Evolutionary conservation across 2,113 vertebrate genomes (phyloP).

Genomic region (Pelecanoides urinatrix): DNA sequence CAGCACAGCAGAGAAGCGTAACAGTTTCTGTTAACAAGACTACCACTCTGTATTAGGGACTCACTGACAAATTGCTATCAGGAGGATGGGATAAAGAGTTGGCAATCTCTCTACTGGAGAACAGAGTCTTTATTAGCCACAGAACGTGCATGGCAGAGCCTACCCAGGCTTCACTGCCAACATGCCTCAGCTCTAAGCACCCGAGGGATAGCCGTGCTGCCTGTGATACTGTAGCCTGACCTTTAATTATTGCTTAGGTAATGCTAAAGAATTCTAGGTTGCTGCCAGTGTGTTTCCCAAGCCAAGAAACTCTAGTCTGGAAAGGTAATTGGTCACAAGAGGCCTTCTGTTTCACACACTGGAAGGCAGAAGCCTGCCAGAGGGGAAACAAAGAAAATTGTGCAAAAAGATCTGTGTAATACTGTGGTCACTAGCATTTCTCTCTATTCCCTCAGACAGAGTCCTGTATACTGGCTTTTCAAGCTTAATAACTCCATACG

Average conservation of each 20-base stretch:
- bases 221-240: slow-evolving; percentile 20
- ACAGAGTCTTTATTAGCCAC: neutral
- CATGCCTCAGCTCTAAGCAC: neutral
- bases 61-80: slow-evolving; percentile 5
- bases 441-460: neutral
- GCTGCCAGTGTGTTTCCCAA: slow-evolving; percentile 31
- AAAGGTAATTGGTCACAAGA: slow-evolving; percentile 56
- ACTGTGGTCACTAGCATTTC: neutral
- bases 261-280: slow-evolving; percentile 41
- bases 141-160: neutral
- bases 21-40: neutral
- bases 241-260: slow-evolving; percentile 54
- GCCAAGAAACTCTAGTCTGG: slow-evolving; percentile 48
- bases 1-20: neutral
- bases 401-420: slow-evolving; percentile 19
- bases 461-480: neutral
- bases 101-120: neutral
- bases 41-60: neutral
- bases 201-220: neutral
- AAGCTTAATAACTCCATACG: neutral
- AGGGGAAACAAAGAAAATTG: slow-evolving; percentile 52
- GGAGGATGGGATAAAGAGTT: neutral
- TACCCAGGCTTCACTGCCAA: neutral
- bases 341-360: slow-evolving; percentile 31
- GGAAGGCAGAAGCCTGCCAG: slow-evolving; percentile 39